A percentile compares a stretch with the other conserved stretches of the same genome.
phyloP scores from a whole-genome alignment of 2,113 vertebrate genomes.

The Anolis sagrei region DNA sequence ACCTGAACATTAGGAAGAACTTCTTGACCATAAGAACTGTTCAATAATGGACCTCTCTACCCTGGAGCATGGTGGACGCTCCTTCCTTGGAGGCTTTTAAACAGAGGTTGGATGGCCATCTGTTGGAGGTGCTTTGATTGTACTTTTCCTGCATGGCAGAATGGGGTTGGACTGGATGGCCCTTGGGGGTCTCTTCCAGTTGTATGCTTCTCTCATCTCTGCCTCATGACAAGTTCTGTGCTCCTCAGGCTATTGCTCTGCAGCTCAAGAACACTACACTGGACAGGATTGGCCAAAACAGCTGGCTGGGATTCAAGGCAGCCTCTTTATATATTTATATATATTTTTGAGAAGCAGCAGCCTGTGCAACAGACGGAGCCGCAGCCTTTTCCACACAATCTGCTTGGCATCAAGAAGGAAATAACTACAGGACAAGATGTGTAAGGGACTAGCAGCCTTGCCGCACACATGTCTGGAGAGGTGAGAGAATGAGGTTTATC shows the following conservation, averaged over 20 bases:
- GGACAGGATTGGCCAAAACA: constrained; percentile 27
- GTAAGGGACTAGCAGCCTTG: constrained; percentile 71
- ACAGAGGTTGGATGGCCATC: too few species aligned
- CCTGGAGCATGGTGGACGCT: too few species aligned
- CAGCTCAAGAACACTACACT: background rate
- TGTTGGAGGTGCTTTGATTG: too few species aligned
- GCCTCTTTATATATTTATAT: constrained; percentile 53
- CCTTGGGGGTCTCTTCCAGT: too few species aligned
- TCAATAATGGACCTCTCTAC: too few species aligned
- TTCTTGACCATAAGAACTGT: too few species aligned
- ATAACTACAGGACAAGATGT: constrained; percentile 60
- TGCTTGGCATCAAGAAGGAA: constrained; percentile 24
- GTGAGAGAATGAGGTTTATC: constrained; percentile 47
- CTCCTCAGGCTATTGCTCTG: background rate
- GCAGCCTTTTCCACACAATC: background rate
- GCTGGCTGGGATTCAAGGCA: constrained; percentile 33
- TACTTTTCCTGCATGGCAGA: too few species aligned
- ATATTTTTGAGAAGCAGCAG: constrained; percentile 34
- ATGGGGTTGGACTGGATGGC: too few species aligned
- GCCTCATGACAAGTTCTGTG: background rate
- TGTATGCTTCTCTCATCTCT: background rate
- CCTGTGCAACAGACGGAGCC: constrained; percentile 22
- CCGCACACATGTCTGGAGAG: constrained; percentile 74
- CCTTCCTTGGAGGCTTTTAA: too few species aligned
- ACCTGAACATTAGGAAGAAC: too few species aligned